Conservation (phyloP, 2,113 vertebrate species). For the Cololabis saira region DNA sequence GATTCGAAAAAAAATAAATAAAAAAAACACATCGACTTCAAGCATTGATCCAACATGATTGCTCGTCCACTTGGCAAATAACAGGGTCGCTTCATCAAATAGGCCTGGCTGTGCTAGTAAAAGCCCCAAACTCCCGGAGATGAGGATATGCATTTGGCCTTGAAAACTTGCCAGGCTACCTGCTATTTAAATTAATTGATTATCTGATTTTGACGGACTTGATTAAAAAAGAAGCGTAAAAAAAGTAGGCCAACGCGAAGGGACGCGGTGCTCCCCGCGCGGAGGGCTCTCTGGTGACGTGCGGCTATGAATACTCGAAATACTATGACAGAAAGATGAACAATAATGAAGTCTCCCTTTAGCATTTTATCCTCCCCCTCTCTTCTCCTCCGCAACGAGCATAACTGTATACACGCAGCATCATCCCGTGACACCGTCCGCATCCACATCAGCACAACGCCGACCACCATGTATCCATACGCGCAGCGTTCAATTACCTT, state of each 20-base stretch:
- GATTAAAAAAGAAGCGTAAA: slow-evolving; percentile 41
- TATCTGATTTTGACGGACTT: slow-evolving; percentile 33
- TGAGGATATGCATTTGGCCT: slow-evolving; percentile 39
- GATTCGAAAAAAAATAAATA: slow-evolving; percentile 15
- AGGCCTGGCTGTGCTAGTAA: slow-evolving; percentile 7
- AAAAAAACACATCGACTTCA: not conserved
- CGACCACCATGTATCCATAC: slow-evolving; percentile 12
- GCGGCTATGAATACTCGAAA: not conserved
- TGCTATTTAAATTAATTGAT: slow-evolving; percentile 36
- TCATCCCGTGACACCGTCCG: slow-evolving; percentile 59
- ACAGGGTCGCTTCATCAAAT: not conserved
- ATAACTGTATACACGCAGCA: slow-evolving; percentile 51
- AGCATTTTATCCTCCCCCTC: slow-evolving; percentile 31
- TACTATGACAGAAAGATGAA: slow-evolving; percentile 18
- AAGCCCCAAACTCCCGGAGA: slow-evolving; percentile 1
- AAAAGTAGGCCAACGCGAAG: slow-evolving; percentile 58
- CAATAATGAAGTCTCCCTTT: slow-evolving; percentile 34
- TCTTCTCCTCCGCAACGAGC: slow-evolving; percentile 6
- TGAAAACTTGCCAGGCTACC: slow-evolving; percentile 51
- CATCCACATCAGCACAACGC: slow-evolving; percentile 41
- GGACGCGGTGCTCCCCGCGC: slow-evolving; percentile 3
- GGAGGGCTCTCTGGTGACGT: not conserved
- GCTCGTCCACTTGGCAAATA: slow-evolving; percentile 18
- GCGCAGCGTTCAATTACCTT: slow-evolving; percentile 75
- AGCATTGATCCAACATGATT: slow-evolving; percentile 9